A percentile compares a stretch with the other conserved stretches of the same genome.
These are phyloP conservation scores for Sebastes jordani DNA, from an alignment of 2,797 vertebrate species.

Conservation along the genomic window DNA sequence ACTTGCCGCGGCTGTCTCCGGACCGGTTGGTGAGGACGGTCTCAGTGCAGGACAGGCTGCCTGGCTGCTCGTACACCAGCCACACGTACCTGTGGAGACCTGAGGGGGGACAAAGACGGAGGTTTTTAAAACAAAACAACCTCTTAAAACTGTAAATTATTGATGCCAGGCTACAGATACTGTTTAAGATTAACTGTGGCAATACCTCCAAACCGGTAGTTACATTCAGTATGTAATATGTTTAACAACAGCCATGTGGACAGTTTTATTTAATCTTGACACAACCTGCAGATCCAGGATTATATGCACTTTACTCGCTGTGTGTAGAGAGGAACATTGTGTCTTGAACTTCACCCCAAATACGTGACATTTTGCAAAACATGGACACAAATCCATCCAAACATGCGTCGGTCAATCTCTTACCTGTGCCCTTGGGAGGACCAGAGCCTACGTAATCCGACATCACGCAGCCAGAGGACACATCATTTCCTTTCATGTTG, in stretches of 20 bases:
- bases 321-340: background rate
- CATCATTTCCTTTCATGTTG: constrained; percentile 94
- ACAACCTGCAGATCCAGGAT: background rate
- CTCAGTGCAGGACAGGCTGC: constrained; percentile 85
- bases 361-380: background rate
- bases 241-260: background rate
- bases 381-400: background rate
- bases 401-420: background rate
- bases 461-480: constrained; percentile 88
- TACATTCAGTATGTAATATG: background rate
- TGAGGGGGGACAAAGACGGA: constrained; percentile 42
- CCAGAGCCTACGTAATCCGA: constrained; percentile 96
- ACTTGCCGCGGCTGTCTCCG: constrained; percentile 88
- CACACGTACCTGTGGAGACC: constrained; percentile 97
- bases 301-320: background rate
- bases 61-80: constrained; percentile 93
- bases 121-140: background rate
- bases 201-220: background rate
- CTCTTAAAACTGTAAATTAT: background rate
- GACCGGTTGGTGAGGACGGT: constrained; percentile 87
- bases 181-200: background rate
- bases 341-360: background rate
- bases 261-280: background rate
- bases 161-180: background rate
- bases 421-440: constrained; percentile 94